Conservation (phyloP, 2,113 vertebrate genomes). For the Dicaeum eximium region DNA sequence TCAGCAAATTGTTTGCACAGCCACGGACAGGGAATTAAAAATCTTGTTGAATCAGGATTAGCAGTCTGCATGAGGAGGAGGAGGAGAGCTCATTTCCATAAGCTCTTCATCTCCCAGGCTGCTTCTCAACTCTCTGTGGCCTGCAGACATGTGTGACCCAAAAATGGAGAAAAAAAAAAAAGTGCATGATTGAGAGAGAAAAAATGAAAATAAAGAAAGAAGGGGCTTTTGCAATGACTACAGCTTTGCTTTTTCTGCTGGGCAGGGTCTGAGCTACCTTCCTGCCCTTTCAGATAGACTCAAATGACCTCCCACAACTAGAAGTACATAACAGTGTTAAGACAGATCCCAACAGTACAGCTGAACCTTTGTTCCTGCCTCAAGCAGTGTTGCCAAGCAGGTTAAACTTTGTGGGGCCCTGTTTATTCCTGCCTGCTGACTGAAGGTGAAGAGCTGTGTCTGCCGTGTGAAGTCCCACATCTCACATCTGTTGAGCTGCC, state of each 20-base stretch:
- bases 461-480: background rate
- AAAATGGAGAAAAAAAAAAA: background rate
- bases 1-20: constrained; percentile 61
- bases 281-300: background rate
- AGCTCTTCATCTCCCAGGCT: constrained; percentile 52
- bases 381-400: background rate
- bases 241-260: background rate
- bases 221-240: background rate
- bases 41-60: constrained; percentile 30
- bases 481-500: background rate
- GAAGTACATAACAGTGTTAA: background rate
- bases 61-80: background rate
- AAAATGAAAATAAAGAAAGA: background rate
- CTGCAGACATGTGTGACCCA: constrained; percentile 41
- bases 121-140: constrained; percentile 40
- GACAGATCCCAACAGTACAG: background rate
- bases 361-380: background rate
- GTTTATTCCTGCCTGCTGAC: background rate
- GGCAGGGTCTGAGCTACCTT: background rate
- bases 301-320: background rate
- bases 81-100: constrained; percentile 56
- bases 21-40: constrained; percentile 25
- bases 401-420: background rate
- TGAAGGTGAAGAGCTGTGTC: background rate
- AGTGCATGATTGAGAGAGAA: background rate